phyloP scores from a whole-genome alignment of 2,113 vertebrate genomes.

The Pedetes capensis region DNA sequence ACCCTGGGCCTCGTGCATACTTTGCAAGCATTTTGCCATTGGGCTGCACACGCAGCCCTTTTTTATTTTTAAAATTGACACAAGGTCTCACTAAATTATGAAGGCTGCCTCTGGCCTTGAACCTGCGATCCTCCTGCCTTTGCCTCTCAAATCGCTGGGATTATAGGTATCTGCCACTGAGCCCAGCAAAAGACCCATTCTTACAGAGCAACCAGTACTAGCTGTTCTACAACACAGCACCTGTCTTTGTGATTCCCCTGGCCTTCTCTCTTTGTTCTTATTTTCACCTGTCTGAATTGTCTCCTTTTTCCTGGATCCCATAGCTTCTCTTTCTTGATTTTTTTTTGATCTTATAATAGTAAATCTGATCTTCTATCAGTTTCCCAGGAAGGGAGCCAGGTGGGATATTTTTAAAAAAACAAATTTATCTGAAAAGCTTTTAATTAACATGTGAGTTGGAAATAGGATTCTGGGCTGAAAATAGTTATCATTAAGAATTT shows the following conservation, averaged over 20 bases:
- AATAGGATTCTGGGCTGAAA: background rate
- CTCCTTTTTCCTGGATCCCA: background rate
- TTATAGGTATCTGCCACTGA: too few species aligned
- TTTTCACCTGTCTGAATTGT: background rate
- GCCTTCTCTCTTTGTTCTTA: background rate
- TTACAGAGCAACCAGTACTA: background rate
- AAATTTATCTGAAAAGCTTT: background rate
- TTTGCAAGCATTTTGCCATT: too few species aligned
- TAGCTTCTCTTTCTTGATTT: background rate
- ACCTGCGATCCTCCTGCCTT: too few species aligned
- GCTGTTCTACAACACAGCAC: background rate
- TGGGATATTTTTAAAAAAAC: background rate
- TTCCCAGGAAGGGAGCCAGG: background rate
- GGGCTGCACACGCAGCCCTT: too few species aligned
- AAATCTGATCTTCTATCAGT: background rate
- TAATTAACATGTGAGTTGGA: background rate
- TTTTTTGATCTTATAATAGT: background rate
- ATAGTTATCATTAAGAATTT: background rate
- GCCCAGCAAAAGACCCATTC: too few species aligned
- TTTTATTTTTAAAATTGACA: too few species aligned
- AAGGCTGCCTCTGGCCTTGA: too few species aligned
- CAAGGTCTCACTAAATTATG: too few species aligned
- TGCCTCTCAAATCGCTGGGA: too few species aligned
- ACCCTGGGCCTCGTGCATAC: too few species aligned
- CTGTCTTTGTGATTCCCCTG: background rate